Percentiles rank a stretch among this genome's conserved stretches.
Evolutionary conservation across 2,797 vertebrate species (phyloP).

Genomic region (Neoniphon sammara): DNA sequence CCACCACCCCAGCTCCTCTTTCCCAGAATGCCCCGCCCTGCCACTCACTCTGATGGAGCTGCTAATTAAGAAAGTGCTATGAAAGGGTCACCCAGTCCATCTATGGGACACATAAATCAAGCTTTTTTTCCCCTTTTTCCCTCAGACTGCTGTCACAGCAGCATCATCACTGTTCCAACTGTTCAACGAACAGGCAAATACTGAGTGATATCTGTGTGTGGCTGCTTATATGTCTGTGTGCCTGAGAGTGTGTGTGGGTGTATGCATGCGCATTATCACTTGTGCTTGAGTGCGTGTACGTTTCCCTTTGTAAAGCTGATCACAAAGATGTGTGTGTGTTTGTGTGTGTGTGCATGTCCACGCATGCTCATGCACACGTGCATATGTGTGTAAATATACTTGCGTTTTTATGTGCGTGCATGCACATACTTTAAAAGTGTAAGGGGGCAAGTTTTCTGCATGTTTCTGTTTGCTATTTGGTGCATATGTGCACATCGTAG

Average conservation of each 20-base stretch:
- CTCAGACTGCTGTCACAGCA: slow-evolving; percentile 15
- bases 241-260: slow-evolving; percentile 19
- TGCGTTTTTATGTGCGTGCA: not conserved
- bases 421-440: not conserved
- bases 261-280: not conserved
- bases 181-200: slow-evolving; percentile 33
- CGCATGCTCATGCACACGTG: not conserved
- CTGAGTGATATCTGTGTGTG: slow-evolving; percentile 2
- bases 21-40: slow-evolving; percentile 48
- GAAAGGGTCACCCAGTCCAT: slow-evolving; percentile 60
- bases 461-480: slow-evolving; percentile 14
- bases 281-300: slow-evolving; percentile 18
- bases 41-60: slow-evolving; percentile 60
- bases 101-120: slow-evolving; percentile 64
- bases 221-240: slow-evolving; percentile 23
- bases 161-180: slow-evolving; percentile 25
- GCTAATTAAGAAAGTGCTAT: slow-evolving; percentile 71
- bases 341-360: not conserved
- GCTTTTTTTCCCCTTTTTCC: slow-evolving; percentile 15
- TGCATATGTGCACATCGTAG: slow-evolving; percentile 34
- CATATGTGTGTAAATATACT: not conserved
- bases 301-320: slow-evolving; percentile 15
- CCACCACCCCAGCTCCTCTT: slow-evolving; percentile 10
- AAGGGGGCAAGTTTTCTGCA: not conserved
- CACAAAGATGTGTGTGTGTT: too few relatives aligned